Conservation (phyloP, 2,888 invertebrate species). For the Drosophila barbarae region DNA sequence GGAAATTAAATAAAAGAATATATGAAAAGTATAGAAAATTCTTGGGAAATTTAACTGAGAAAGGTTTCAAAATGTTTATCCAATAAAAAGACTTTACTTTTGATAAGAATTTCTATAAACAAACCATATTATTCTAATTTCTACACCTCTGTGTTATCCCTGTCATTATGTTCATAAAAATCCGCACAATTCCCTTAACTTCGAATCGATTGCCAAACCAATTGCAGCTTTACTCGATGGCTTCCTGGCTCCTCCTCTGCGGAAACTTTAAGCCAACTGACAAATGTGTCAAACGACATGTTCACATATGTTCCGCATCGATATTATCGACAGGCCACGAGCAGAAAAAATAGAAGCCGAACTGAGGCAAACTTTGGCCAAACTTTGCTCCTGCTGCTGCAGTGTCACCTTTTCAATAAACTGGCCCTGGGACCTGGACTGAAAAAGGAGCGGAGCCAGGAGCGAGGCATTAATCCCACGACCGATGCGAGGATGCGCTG, state of each 20-base stretch:
- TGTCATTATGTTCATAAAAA: slow-evolving; percentile 4
- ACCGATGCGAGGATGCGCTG: slow-evolving; percentile 66
- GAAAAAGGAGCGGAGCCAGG: slow-evolving; percentile 25
- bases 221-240: slow-evolving; percentile 27
- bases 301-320: slow-evolving; percentile 71
- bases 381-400: slow-evolving; percentile 49
- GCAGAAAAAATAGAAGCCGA: slow-evolving; percentile 6
- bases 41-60: no score
- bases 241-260: neutral
- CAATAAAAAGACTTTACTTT: neutral
- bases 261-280: slow-evolving; percentile 66
- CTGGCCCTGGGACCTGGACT: slow-evolving; percentile 57
- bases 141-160: no score
- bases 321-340: slow-evolving; percentile 61
- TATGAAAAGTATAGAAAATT: accelerated
- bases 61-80: neutral
- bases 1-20: no score
- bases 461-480: slow-evolving; percentile 67
- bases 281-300: slow-evolving; percentile 75
- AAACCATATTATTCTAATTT: neutral
- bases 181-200: slow-evolving; percentile 4
- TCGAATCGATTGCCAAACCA: slow-evolving; percentile 11
- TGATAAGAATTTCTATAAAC: neutral
- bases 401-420: slow-evolving; percentile 74
- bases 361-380: slow-evolving; percentile 56